A percentile compares a stretch with the other conserved stretches of the same genome.
These are phyloP conservation scores for Mola mola DNA, from an alignment of 2,113 vertebrate genomes.

Conservation along the genomic window DNA sequence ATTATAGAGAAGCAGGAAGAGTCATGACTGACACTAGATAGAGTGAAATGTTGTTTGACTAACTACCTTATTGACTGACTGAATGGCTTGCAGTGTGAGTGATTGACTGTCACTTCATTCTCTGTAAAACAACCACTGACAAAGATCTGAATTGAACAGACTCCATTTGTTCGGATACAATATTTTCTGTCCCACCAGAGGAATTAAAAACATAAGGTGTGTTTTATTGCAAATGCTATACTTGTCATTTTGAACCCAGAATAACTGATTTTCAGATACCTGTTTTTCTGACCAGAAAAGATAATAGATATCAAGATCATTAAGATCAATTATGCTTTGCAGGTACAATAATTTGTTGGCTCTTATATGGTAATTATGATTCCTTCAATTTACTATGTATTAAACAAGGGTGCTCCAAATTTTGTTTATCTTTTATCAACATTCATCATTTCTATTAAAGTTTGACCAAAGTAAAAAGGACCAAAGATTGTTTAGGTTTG, in stretches of 20 bases:
- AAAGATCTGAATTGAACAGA: background rate
- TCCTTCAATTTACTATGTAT: too few species aligned
- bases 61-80: constrained; percentile 36
- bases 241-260: too few species aligned
- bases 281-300: too few species aligned
- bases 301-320: background rate
- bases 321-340: background rate
- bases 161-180: background rate
- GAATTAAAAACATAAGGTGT: background rate
- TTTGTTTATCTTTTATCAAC: too few species aligned
- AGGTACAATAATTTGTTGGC: background rate
- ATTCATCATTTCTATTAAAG: too few species aligned
- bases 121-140: background rate
- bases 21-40: constrained; percentile 42
- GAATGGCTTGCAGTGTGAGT: constrained; percentile 5
- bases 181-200: background rate
- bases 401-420: too few species aligned
- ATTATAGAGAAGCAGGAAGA: constrained; percentile 61
- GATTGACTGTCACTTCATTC: constrained; percentile 1
- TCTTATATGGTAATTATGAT: too few species aligned
- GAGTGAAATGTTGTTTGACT: constrained; percentile 44
- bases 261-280: too few species aligned
- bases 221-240: too few species aligned
- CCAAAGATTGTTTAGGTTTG: background rate
- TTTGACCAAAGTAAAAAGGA: too few species aligned